Percentiles rank a stretch among this genome's conserved stretches.
phyloP scores from a whole-genome alignment of 2,888 invertebrate genomes.

The Plebejus argus region DNA sequence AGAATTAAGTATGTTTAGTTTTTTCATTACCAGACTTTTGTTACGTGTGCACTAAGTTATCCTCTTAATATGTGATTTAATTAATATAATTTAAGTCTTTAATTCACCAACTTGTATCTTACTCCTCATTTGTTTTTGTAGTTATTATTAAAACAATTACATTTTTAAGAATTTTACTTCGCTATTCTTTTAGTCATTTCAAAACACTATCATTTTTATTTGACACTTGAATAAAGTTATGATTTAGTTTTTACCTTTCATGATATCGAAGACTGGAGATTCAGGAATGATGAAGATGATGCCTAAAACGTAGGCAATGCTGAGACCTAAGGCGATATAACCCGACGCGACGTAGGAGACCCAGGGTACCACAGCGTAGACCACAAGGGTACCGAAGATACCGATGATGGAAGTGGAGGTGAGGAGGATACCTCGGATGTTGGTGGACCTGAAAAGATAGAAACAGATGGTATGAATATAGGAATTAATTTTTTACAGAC shows the following conservation, averaged over 20 bases:
- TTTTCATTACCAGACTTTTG: too few relatives aligned
- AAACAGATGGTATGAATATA: neutral
- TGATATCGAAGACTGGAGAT: constrained; percentile 52
- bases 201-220: too few relatives aligned
- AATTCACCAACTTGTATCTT: too few relatives aligned
- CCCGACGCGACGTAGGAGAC: constrained; percentile 51
- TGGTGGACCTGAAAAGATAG: constrained; percentile 43
- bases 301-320: constrained; percentile 45
- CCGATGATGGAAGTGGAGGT: constrained; percentile 50
- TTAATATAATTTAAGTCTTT: too few relatives aligned
- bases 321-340: constrained; percentile 49
- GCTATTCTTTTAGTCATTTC: too few relatives aligned
- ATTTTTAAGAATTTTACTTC: too few relatives aligned
- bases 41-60: too few relatives aligned
- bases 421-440: constrained; percentile 51
- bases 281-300: constrained; percentile 50
- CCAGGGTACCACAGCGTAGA: constrained; percentile 51
- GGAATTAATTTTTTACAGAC: too few relatives aligned
- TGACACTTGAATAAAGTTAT: too few relatives aligned
- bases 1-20: neutral
- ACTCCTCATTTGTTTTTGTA: too few relatives aligned
- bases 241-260: constrained; percentile 56
- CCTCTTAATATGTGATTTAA: too few relatives aligned
- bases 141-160: too few relatives aligned
- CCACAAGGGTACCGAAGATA: constrained; percentile 50